phyloP scores from a whole-genome alignment of 2,113 vertebrate genomes.

The Tretioscincus oriximinensis region DNA sequence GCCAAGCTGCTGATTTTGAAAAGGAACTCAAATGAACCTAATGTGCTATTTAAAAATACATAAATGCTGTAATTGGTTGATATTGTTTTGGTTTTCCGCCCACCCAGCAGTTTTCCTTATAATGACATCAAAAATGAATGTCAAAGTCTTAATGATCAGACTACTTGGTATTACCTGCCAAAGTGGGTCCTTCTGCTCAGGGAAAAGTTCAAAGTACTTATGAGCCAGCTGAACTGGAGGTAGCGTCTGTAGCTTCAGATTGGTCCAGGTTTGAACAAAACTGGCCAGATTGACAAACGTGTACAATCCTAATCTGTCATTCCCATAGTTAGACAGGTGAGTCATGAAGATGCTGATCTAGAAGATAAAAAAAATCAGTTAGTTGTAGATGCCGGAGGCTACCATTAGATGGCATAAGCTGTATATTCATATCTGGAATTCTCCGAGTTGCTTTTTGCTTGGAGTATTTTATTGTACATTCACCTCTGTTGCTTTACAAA shows the following conservation, averaged over 20 bases:
- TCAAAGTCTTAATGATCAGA: not conserved
- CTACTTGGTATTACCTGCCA: constrained; percentile 87
- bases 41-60: not conserved
- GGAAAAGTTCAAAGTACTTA: constrained; percentile 96
- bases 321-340: constrained; percentile 96
- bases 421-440: not conserved
- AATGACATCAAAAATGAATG: rapidly evolving
- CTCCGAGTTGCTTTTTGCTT: rapidly evolving
- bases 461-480: not conserved
- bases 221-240: constrained; percentile 88
- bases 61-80: not conserved
- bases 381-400: not conserved
- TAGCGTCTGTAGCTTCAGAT: constrained; percentile 86
- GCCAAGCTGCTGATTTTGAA: constrained; percentile 9
- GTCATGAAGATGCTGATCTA: constrained; percentile 99
- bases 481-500: not conserved
- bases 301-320: constrained; percentile 94
- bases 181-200: constrained; percentile 90
- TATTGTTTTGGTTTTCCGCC: not conserved
- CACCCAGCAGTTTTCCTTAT: not conserved
- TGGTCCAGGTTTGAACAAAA: constrained; percentile 91
- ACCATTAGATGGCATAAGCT: not conserved
- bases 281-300: constrained; percentile 91
- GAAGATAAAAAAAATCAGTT: constrained; percentile 43
- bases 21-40: constrained; percentile 6